Conservation (phyloP, 2,113 vertebrate species). For the cat (Felis catus) region DNA sequence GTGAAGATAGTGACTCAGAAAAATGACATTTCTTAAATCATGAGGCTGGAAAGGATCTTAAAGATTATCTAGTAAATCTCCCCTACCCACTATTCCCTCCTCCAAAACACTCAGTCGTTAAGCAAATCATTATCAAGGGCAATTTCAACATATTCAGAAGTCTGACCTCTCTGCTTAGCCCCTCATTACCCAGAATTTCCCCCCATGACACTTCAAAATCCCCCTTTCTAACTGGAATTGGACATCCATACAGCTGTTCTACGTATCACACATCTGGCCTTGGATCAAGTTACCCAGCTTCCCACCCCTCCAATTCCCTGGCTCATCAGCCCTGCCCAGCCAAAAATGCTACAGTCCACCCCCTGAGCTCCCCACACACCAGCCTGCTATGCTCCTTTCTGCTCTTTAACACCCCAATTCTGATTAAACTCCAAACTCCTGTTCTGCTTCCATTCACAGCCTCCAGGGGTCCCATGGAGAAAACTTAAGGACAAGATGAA, state of each 20-base stretch:
- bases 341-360: not conserved
- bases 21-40: constrained; percentile 20
- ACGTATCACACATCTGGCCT: not conserved
- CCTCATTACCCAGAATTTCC: not conserved
- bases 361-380: not conserved
- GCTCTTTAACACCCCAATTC: not conserved
- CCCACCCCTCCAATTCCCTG: not conserved
- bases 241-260: not conserved
- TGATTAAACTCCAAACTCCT: not conserved
- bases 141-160: not conserved
- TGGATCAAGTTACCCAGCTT: not conserved
- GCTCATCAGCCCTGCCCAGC: not conserved
- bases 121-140: not conserved
- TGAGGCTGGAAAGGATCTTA: not conserved
- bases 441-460: not conserved
- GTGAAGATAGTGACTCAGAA: constrained; percentile 66
- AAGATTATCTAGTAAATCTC: not conserved
- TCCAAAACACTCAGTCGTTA: not conserved
- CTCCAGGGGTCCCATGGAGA: not conserved
- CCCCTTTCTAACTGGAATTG: not conserved
- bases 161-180: not conserved
- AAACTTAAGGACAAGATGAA: not conserved
- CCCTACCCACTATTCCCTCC: not conserved
- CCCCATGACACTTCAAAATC: not conserved
- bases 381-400: not conserved